Conservation (phyloP, 2,888 invertebrate species). For the Dryomyza anilis region DNA sequence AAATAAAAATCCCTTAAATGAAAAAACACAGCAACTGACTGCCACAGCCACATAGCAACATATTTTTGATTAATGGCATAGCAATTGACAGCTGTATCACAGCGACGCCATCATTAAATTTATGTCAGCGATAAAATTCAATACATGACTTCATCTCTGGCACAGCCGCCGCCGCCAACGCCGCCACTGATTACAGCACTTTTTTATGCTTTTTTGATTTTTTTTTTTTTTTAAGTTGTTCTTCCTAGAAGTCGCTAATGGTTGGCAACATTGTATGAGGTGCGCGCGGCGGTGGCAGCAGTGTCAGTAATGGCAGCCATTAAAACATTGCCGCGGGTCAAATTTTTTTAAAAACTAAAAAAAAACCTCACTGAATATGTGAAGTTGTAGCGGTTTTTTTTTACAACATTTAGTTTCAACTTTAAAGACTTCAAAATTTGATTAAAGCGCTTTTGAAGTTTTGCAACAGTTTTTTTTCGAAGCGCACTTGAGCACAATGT, state of each 20-base stretch:
- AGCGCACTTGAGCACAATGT: too few relatives aligned
- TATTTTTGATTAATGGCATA: constrained; percentile 20
- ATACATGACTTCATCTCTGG: constrained; percentile 14
- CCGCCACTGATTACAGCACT: background rate
- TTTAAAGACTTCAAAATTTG: too few relatives aligned
- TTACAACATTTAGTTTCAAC: too few relatives aligned
- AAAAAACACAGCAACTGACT: background rate
- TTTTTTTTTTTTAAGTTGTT: background rate
- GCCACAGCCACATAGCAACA: background rate
- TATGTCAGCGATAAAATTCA: constrained; percentile 19
- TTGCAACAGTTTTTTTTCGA: too few relatives aligned
- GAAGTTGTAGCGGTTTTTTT: too few relatives aligned
- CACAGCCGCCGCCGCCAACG: background rate
- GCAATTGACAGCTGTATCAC: constrained; percentile 22
- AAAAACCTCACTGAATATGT: too few relatives aligned
- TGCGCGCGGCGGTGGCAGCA: constrained; percentile 12
- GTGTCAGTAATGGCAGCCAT: constrained; percentile 1
- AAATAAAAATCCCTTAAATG: background rate
- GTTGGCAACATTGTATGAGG: too few relatives aligned
- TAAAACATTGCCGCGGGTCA: background rate
- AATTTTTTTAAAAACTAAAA: too few relatives aligned
- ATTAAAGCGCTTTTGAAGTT: too few relatives aligned
- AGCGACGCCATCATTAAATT: constrained; percentile 25
- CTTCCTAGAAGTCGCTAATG: constrained; percentile 13
- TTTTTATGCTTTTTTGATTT: background rate